Conservation (phyloP, 2,797 vertebrate species). For the Ctenopoma multispine region DNA sequence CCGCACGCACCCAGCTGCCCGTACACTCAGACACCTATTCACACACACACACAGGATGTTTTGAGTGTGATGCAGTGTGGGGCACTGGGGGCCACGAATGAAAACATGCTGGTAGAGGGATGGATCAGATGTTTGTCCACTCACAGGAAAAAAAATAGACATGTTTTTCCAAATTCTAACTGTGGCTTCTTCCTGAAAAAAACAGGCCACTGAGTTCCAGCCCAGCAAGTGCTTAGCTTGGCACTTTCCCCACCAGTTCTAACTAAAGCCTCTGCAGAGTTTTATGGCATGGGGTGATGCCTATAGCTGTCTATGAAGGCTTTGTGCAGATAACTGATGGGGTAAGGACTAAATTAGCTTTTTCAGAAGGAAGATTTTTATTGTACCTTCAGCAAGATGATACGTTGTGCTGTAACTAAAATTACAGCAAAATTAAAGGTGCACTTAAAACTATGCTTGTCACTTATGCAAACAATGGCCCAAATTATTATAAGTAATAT, state of each 20-base stretch:
- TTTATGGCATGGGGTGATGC: constrained; percentile 43
- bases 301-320: constrained; percentile 46
- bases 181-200: constrained; percentile 67
- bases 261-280: constrained; percentile 51
- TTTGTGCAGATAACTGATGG: constrained; percentile 44
- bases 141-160: constrained; percentile 42
- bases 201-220: constrained; percentile 45
- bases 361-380: background rate
- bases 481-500: background rate
- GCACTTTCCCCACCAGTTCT: constrained; percentile 55
- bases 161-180: constrained; percentile 74
- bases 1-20: constrained; percentile 33
- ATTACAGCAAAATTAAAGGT: background rate
- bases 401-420: background rate
- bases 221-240: constrained; percentile 63
- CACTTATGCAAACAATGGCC: background rate
- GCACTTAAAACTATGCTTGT: background rate
- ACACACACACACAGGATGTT: constrained; percentile 61
- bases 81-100: constrained; percentile 58
- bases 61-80: constrained; percentile 54
- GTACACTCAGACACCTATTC: constrained; percentile 14
- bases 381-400: background rate
- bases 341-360: constrained; percentile 2
- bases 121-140: constrained; percentile 73
- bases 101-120: constrained; percentile 74